Evolutionary conservation across 2,113 vertebrate species (phyloP).

Genomic region (Patagioenas fasciata): DNA sequence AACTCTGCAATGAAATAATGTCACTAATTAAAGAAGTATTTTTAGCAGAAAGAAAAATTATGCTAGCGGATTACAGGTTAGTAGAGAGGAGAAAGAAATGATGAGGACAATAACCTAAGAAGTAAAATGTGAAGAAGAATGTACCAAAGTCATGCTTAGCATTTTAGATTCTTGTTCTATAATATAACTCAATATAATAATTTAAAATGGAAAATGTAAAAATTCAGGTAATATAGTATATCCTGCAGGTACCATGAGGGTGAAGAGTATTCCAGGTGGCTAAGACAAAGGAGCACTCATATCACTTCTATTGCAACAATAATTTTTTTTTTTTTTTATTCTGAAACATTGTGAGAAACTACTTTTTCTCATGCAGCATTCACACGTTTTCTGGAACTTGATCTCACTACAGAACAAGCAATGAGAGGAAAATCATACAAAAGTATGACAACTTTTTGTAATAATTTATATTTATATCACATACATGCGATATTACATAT

Average conservation of each 20-base stretch:
- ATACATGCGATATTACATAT: accelerated
- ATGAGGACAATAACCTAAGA: neutral
- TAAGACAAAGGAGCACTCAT: neutral
- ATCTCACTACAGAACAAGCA: neutral
- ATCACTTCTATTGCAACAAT: neutral
- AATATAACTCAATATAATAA: neutral
- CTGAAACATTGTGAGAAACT: neutral
- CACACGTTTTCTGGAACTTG: neutral
- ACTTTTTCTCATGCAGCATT: neutral
- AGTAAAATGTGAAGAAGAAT: neutral
- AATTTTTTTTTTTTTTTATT: neutral
- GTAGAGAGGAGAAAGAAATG: neutral
- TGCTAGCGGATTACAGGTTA: neutral
- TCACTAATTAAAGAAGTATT: conserved; percentile 3
- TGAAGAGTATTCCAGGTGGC: neutral
- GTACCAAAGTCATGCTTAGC: neutral
- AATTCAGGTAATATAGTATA: neutral
- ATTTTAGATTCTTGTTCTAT: neutral
- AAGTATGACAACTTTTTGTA: neutral
- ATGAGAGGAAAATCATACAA: neutral
- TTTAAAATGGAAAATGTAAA: neutral
- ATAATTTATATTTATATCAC: neutral
- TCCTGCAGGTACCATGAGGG: neutral
- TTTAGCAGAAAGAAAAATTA: neutral
- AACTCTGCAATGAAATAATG: neutral